Evolutionary conservation across 1,140 invertebrate species (phyloP), one percentile per base, ranked within the genome.

Genomic region (Drosophila pachea): DNA sequence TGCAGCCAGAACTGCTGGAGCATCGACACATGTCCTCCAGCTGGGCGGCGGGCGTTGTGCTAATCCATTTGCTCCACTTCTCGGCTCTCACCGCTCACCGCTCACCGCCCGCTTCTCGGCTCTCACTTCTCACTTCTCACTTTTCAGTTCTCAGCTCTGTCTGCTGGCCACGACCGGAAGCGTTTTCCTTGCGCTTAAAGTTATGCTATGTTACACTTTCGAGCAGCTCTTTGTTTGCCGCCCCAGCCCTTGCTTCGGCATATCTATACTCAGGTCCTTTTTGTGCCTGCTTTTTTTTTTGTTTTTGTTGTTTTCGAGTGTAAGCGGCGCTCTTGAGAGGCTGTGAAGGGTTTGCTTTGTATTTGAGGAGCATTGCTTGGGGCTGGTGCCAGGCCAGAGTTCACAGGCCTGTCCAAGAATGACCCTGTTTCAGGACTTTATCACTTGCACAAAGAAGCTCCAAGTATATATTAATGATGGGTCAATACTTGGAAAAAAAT

Each of bases 101-200:
- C 42, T 64, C 59, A 60, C 58, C 71, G 67, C 58, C 45, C 45
- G 43, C 68, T 53, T 74, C 68, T 52, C 40, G 35, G 47, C 9
- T 53, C 53, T 43, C 53, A 12, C 8, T 12, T 7, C 53, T 43
- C 29, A 76, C 63, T 74, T 74, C 68, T 52, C 40, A 40, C 45
- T 12, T 53, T 40, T 43, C 53, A 31, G 14, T 32, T 7, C 53
- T 43, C 29, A 14, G 9, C 36, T 56, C 42, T 60, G 65, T 67
- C 58, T 74, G 73, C 58, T 49, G 45, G 43, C 68, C 58, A 66
- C 68, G 67, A 84, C 75, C 79, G 79, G 73, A 83, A 84, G 79
- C 69, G 71, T 69, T 77, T 72, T 77, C 77, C 71, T 86, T 73
- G 56, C 69, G 48, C 68, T 54, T 56, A 53, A 79, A 86, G 79